These are phyloP conservation scores for Platyura marginata DNA, from an alignment of 1,140 invertebrate genomes.

Conservation along the genomic window DNA sequence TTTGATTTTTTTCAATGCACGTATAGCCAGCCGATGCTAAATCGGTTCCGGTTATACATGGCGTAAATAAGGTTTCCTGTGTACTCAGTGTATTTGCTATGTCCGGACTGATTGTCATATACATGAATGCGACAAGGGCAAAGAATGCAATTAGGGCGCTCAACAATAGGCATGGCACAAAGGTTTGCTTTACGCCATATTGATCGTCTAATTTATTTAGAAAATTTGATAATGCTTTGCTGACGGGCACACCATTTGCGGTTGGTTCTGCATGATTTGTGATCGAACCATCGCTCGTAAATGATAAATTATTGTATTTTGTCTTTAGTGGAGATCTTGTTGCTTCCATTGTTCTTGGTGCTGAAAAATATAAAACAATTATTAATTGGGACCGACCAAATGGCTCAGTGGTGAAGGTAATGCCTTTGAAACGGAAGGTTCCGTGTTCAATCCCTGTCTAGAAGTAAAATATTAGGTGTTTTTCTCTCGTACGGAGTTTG, in stretches of 20 bases:
- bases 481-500: no score
- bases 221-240: conserved; percentile 1
- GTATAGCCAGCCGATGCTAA: neutral
- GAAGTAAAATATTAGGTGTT: no score
- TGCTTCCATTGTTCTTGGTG: no score
- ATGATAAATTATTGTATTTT: no score
- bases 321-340: no score
- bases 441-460: no score
- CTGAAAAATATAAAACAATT: no score
- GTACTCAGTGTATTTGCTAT: conserved; percentile 7
- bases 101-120: conserved; percentile 33
- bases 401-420: no score
- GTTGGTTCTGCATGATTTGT: conserved; percentile 1
- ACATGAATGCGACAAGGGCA: conserved; percentile 39
- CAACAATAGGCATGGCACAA: conserved; percentile 41
- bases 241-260: neutral
- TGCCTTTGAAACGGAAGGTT: no score
- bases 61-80: conserved; percentile 1
- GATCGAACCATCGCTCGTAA: no score
- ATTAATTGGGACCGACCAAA: no score
- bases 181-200: conserved; percentile 31
- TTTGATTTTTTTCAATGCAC: conserved; percentile 23
- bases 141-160: conserved; percentile 41
- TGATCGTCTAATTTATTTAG: conserved; percentile 7
- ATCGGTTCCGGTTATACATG: neutral